phyloP scores from a whole-genome alignment of 2,113 vertebrate species.

The Cavia aperea region DNA sequence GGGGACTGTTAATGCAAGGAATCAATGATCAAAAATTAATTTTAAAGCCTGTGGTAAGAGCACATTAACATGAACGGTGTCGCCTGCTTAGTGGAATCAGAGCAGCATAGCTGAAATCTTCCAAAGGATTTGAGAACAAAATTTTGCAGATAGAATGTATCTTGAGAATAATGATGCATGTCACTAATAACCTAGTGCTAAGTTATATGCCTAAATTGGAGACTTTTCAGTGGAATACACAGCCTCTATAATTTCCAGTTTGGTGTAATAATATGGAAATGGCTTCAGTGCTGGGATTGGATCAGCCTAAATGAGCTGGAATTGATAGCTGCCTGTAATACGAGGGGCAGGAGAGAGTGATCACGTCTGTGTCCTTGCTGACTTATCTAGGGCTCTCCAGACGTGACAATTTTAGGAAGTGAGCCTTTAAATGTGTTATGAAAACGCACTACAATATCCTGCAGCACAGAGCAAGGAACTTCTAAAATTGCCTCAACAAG shows the following conservation, averaged over 20 bases:
- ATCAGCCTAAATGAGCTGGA: conserved; percentile 67
- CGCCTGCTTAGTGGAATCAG: not conserved
- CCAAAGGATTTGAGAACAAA: conserved; percentile 36
- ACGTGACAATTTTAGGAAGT: conserved; percentile 67
- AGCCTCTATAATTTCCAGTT: conserved; percentile 63
- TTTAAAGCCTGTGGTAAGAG: conserved; percentile 50
- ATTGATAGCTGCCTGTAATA: conserved; percentile 67
- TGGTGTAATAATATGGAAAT: conserved; percentile 66
- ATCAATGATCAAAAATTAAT: conserved; percentile 68
- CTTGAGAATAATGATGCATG: conserved; percentile 65
- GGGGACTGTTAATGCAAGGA: conserved; percentile 52
- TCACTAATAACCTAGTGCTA: conserved; percentile 57
- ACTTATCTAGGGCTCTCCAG: conserved; percentile 65
- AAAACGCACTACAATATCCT: conserved; percentile 41
- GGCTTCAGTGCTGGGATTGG: conserved; percentile 48
- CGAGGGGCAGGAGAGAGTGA: conserved; percentile 54
- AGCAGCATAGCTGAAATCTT: conserved; percentile 16
- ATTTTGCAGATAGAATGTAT: conserved; percentile 38
- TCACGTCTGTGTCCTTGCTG: conserved; percentile 61
- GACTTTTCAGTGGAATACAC: conserved; percentile 59
- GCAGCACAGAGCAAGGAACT: conserved; percentile 9
- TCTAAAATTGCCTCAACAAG: conserved; percentile 51
- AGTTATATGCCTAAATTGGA: conserved; percentile 62
- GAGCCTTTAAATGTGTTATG: conserved; percentile 56
- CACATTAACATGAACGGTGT: conserved; percentile 24